Percentiles rank a stretch among this genome's conserved stretches.
Evolutionary conservation across 2,797 vertebrate genomes (phyloP).

Genomic region (Denticeps clupeoides): DNA sequence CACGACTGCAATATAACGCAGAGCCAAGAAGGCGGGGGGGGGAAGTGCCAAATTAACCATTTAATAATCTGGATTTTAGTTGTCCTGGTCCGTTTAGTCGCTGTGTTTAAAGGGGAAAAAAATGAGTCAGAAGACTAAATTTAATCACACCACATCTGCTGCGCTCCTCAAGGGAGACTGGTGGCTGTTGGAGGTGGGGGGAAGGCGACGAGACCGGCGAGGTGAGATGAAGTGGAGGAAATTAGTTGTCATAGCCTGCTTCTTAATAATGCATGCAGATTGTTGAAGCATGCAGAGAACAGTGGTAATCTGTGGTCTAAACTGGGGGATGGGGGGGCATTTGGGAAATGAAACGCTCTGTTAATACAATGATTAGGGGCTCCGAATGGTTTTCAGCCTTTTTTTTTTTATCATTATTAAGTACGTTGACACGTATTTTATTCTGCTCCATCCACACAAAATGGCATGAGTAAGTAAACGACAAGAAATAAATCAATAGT

Average conservation of each 20-base stretch:
- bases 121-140: slow-evolving; percentile 14
- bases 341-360: neutral
- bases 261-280: slow-evolving; percentile 35
- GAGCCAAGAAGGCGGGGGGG: too few relatives aligned
- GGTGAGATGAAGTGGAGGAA: slow-evolving; percentile 25
- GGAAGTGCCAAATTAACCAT: neutral
- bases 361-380: neutral
- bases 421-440: neutral
- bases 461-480: neutral
- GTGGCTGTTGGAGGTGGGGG: neutral
- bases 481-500: neutral
- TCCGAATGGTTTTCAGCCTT: neutral
- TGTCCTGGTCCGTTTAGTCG: slow-evolving; percentile 17
- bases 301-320: slow-evolving; percentile 22
- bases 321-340: slow-evolving; percentile 2
- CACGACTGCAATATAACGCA: too few relatives aligned
- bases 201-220: neutral
- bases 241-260: slow-evolving; percentile 27
- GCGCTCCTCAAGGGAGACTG: too few relatives aligned
- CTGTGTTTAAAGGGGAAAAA: slow-evolving; percentile 18
- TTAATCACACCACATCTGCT: slow-evolving; percentile 17
- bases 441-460: neutral
- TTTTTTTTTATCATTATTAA: neutral
- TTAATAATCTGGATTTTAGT: neutral
- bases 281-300: slow-evolving; percentile 24